Evolutionary conservation across 2,113 vertebrate genomes (phyloP).

Genomic region (Gallinago undulata): DNA sequence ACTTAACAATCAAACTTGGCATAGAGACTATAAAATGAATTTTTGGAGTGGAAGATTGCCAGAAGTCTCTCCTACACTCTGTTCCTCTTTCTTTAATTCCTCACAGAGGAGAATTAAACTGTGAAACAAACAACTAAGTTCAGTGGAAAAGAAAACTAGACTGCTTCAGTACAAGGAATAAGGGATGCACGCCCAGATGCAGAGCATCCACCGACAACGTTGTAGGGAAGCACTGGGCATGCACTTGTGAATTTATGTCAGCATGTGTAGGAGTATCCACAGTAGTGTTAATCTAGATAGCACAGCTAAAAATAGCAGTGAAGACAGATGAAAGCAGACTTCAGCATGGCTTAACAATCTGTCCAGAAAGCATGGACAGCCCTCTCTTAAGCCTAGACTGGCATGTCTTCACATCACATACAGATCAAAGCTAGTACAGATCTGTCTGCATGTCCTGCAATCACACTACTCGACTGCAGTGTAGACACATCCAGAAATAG

Average conservation of each 20-base stretch:
- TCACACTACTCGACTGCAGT: neutral
- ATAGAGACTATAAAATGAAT: neutral
- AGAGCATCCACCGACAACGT: neutral
- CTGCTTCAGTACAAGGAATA: neutral
- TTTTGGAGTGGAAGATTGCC: neutral
- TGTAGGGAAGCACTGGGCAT: neutral
- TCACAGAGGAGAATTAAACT: neutral
- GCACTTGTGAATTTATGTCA: neutral
- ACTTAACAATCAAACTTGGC: neutral
- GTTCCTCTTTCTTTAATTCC: neutral
- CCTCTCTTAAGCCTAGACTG: neutral
- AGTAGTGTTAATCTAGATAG: neutral
- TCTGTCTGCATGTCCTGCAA: neutral
- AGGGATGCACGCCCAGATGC: fast-evolving
- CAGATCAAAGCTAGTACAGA: neutral
- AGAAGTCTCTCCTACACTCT: neutral
- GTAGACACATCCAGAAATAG: slow-evolving; percentile 8
- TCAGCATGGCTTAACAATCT: neutral
- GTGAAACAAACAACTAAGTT: neutral
- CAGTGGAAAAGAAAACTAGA: neutral
- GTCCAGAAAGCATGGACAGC: neutral
- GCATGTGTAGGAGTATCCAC: neutral
- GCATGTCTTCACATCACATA: neutral
- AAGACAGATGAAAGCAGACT: slow-evolving; percentile 9
- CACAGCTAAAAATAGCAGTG: slow-evolving; percentile 18